Evolutionary conservation across 1,140 invertebrate genomes (phyloP).

Genomic region (Drosophila bifasciata): DNA sequence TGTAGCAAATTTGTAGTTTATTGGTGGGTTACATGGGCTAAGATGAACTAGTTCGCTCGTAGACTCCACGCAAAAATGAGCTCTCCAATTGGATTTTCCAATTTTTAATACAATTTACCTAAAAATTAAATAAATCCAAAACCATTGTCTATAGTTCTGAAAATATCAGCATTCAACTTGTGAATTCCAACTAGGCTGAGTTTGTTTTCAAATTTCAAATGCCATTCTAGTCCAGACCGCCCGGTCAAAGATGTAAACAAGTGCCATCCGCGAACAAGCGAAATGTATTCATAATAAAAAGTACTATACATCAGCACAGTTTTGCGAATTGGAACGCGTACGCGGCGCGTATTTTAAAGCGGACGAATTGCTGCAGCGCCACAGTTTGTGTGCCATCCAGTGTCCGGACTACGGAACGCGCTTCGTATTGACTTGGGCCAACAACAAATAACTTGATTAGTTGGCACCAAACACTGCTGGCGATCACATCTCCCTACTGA

Average conservation of each 20-base stretch:
- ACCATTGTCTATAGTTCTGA: too few species aligned
- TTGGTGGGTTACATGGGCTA: too few species aligned
- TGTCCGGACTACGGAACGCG: conserved; percentile 8
- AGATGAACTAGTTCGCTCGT: too few species aligned
- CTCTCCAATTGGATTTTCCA: too few species aligned
- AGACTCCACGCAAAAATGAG: too few species aligned
- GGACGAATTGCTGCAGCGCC: conserved; percentile 7
- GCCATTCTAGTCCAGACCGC: too few species aligned
- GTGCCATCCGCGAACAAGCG: conserved; percentile 30
- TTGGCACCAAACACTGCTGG: conserved; percentile 52
- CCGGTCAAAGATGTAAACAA: conserved; percentile 1
- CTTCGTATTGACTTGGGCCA: conserved; percentile 9
- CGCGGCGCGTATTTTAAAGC: conserved; percentile 44
- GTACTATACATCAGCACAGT: conserved; percentile 31
- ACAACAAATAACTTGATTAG: conserved; percentile 52
- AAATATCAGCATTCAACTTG: too few species aligned
- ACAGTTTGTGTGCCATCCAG: conserved; percentile 10
- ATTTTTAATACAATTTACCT: too few species aligned
- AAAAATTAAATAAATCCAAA: too few species aligned
- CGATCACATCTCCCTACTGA: conserved; percentile 38
- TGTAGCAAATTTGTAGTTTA: too few species aligned
- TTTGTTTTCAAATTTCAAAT: too few species aligned
- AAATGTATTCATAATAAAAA: conserved; percentile 64
- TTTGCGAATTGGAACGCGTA: conserved; percentile 30
- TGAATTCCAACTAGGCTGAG: too few species aligned